Base-by-base conservation (phyloP, 2,113 vertebrate species). In the Nesoenas mayeri region DNA sequence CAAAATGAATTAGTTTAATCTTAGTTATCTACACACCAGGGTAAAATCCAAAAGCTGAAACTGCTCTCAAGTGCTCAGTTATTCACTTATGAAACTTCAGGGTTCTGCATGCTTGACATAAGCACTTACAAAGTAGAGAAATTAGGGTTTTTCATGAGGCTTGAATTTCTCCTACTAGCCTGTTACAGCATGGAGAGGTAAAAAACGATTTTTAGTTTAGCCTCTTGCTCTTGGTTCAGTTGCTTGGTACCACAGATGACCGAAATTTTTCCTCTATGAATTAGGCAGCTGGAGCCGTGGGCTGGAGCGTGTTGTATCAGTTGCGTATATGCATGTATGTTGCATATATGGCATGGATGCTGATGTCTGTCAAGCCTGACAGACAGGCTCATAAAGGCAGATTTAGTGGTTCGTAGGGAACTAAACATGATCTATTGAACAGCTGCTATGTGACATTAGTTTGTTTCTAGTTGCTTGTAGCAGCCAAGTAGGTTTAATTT, bases 371-470 rank as follows among this genome's bases (percentile, higher is more conserved):
- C 2, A 2, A 44, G 50, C 71, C 72, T 79, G 40, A 64, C 31
- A 85, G 61, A 40, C 48, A 62, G 64, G 31, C 84, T 80, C 77
- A n/a, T 64, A 56, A 93, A 88, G 94, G 62, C 81, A 91, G 70
- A 73, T 87, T 81, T 79, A 57, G 57, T 82, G 36, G 26, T 79
- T 92, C 6, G 1, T 56, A 38, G 69, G 78, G 70, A 75, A 2
- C 51, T 86, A 7, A 4, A 3, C 11, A 9, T 36, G 34, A 79
- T 79, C 24, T 92, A 1, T 40, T 66, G 87, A 89, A 65, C 66
- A 54, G 72, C 40, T 82, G 58, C 78, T 79, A 0, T 11, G 50
- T 83, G 51, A 44, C 88, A 29, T 44, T 91, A 78, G 38, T 81
- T 91, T 81, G 26, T 53, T 93, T 86, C 42, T 60, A 32, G 25